Percentiles rank a stretch among this genome's conserved stretches.
Evolutionary conservation across 2,113 vertebrate genomes (phyloP).

Genomic region (Passer montanus): DNA sequence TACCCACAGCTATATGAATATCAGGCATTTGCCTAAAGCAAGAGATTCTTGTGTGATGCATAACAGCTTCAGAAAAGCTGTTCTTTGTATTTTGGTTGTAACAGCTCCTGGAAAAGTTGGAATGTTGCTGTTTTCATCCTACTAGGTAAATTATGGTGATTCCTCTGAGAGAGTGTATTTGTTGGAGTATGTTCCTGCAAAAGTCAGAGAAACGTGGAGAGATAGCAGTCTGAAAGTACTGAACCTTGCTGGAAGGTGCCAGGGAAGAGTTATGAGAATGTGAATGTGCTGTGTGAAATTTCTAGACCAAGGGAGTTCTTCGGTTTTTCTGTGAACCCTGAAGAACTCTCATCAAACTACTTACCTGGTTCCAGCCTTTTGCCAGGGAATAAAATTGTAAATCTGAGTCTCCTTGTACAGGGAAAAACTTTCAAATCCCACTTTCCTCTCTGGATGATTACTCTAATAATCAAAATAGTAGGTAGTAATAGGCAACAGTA

Average conservation of each 20-base stretch:
- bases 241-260: background rate
- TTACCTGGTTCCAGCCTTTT: background rate
- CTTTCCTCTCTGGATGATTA: background rate
- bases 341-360: background rate
- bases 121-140: background rate
- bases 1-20: background rate
- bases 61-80: background rate
- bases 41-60: background rate
- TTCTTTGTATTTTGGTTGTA: background rate
- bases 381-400: background rate
- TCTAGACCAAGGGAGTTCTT: background rate
- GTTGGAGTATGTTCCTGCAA: background rate
- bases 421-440: background rate
- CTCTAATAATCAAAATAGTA: background rate
- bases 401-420: background rate
- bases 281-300: fast-evolving
- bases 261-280: background rate
- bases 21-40: background rate
- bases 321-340: background rate
- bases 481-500: background rate
- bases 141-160: background rate
- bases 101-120: background rate
- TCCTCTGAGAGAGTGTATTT: background rate
- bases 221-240: background rate
- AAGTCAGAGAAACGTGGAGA: background rate